Evolutionary conservation across 2,888 invertebrate genomes (phyloP), one percentile per base, ranked within the genome.

Genomic region (Acanthosepion lycidas): DNA sequence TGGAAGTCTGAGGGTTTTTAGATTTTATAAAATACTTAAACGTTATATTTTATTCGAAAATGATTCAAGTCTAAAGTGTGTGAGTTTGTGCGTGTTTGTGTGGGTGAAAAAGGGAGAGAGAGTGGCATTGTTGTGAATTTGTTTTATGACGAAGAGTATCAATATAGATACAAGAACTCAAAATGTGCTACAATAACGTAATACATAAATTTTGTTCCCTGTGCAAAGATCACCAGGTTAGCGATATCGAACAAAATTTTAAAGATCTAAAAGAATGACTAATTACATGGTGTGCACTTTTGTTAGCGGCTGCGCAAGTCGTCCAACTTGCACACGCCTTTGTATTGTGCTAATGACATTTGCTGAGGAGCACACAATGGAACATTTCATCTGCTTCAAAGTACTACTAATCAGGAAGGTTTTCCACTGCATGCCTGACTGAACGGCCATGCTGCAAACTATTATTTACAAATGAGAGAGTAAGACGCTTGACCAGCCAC

Each of bases 231-330:
- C n/a, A 78, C 33, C n/a, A n/a, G 33, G 78, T 2, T n/a, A 33
- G 5, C 9, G n/a, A 78, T 33, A 78, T 78, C 78, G 78, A 78
- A 8, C 12, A n/a, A 78, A 78, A 78, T 15, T n/a, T n/a, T 78
- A 78, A 78, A 78, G 78, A 78, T 78, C 78, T 78, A 18, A 78
- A 9, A 78, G 78, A 78, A 78, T 78, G 78, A 78, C 78, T 78
- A 78, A 78, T 78, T 78, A 78, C 78, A 78, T 78, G 78, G 78
- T 78, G n/a, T n/a, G 78, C n/a, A n/a, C 78, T 78, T n/a, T 78
- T 78, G 78, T n/a, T 9, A 26, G n/a, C 15, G 78, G n/a, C 78
- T 78, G 23, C n/a, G 78, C n/a, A 15, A n/a, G n/a, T 15, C 78
- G 0, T 1, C 78, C 18, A n/a, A 78, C 33, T 33, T n/a, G 78